phyloP scores from a whole-genome alignment of 2,113 vertebrate species.

The Catharus minimus region DNA sequence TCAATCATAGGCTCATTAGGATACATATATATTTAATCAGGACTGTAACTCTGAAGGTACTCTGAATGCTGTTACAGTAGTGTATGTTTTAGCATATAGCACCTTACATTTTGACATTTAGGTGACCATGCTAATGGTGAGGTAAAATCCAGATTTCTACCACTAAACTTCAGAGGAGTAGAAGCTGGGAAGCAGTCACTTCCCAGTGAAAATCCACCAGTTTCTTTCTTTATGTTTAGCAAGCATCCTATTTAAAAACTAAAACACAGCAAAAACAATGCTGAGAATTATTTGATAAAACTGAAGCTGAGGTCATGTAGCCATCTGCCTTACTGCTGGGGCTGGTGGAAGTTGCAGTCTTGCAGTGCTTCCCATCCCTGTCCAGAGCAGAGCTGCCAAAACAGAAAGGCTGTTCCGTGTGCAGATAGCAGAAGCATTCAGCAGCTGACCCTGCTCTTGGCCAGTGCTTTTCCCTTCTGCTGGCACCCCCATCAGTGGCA shows the following conservation, averaged over 20 bases:
- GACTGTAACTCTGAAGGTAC: background rate
- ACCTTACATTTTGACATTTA: background rate
- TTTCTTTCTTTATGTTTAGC: background rate
- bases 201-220: background rate
- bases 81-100: background rate
- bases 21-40: background rate
- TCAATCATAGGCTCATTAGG: background rate
- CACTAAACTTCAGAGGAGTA: background rate
- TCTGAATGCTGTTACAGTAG: background rate
- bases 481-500: background rate
- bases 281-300: background rate
- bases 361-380: rapidly evolving
- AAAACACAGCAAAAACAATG: background rate
- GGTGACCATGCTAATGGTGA: background rate
- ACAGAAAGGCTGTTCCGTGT: background rate
- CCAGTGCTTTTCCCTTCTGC: background rate
- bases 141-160: background rate
- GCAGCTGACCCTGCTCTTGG: background rate
- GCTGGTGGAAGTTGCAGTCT: background rate
- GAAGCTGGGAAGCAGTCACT: background rate
- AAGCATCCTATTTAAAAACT: background rate
- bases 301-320: background rate
- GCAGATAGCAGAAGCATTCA: background rate
- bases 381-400: background rate
- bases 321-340: background rate